Evolutionary conservation across 1,140 invertebrate genomes (phyloP), one percentile per base, ranked within the genome.

Genomic region (Sminthurinus signatus): DNA sequence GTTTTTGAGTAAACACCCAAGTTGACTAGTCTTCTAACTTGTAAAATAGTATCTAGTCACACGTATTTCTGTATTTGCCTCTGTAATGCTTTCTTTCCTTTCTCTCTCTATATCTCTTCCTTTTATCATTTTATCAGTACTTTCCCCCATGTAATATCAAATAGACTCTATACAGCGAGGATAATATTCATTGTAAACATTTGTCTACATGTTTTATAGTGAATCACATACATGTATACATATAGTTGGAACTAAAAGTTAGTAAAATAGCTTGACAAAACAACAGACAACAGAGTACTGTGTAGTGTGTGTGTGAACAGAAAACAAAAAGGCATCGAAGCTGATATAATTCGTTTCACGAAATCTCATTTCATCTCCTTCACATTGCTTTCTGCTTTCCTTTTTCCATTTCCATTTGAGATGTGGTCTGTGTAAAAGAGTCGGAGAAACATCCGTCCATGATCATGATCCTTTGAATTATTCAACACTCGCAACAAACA

Each of bases 311-410:
- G 23, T 52, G 15, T 52, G 28, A 23, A 19, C 4, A 27, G 50
- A 52, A 21, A 31, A 21, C 4, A 12, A 12, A 21, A 56, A 56
- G n/a, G 42, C 54, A 57, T 56, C 39, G 19, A 58, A 65, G n/a
- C 63, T 59, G 56, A 65, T 65, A 32, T 48, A 56, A 66, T 66
- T 66, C 64, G 59, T 42, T 50, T 66, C 64, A 66, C 64, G 64
- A 66, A 66, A 66, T 66, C 64, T 66, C 58, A 66, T 66, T 66
- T 59, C 43, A 62, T 59, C 32, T 50, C 28, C 52, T 55, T 39
- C 46, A 50, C 23, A 27, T 64, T 39, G 36, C 42, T 46, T 59
- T 65, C 31, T 23, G 36, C 32, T n/a, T n/a, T n/a, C n/a, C n/a
- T n/a, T n/a, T n/a, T n/a, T 14, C n/a, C 17, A 39, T 61, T 46